Base-by-base conservation (phyloP, 35 echinoderm and acorn worm genomes). In the Stichopus chloronotus region DNA sequence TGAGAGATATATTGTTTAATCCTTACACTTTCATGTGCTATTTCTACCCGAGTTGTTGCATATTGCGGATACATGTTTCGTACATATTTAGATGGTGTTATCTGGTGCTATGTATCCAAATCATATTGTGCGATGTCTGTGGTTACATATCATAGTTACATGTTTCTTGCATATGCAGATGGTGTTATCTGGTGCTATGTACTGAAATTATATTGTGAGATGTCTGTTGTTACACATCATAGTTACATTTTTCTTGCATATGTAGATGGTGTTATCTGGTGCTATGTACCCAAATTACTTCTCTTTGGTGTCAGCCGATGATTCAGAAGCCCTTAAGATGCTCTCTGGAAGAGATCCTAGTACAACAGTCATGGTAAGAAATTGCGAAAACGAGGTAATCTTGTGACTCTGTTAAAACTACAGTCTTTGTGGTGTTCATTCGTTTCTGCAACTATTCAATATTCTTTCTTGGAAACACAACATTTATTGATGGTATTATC, bases 271-370 rank as follows among this genome's bases (percentile, higher is more conserved):
- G 16, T 69, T 99, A 8, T 93, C 95, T 56, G 97, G 97, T 52
- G 97, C 97, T 53, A 96, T 99, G 88, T 99, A 99, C 82, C 97
- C 97, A 17, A 96, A 99, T 80, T 99, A 96, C 92, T 99, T 99
- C 69, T 86, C 59, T 4, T 89, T 92, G 65, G 83, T 78, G 5
- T 92, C 95, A 43, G 76, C 95, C 22, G 95, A 96, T 94, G 97
- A 99, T 92, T 95, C 91, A 11, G 93, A 99, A 1, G 95, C 95
- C n/a, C 74, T 96, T 11, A 94, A 76, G 83, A 72, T 90, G 86
- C 95, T 99, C 8, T 96, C 95, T 60, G 97, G 97, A 52, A 95
- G 96, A 86, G 97, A 99, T 91, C 97, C 97, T 13, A 94, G 94
- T 58, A 99, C 97, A 6, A 99, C 97, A 58, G 97, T 99, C 24